Percentiles rank a stretch among this genome's conserved stretches.
Conservation (phyloP, 2,888 invertebrate genomes). For the Mythimna lalbum region DNA sequence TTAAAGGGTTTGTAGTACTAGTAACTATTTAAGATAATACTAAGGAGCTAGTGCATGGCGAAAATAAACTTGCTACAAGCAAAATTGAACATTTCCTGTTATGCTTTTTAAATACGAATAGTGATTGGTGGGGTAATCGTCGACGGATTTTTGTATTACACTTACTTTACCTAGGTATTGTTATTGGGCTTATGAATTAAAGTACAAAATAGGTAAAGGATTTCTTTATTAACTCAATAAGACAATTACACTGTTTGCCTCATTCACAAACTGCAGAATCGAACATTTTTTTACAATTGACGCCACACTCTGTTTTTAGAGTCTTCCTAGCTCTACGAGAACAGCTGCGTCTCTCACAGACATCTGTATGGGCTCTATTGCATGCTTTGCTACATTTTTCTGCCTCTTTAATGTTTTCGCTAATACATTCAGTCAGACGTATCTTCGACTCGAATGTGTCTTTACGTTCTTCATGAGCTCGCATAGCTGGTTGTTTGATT, state of each 20-base stretch:
- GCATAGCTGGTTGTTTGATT: neutral
- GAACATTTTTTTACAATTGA: conserved; percentile 41
- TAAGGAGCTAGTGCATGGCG: too few species aligned
- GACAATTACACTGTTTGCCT: neutral
- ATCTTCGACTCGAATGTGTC: neutral
- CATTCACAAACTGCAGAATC: conserved; percentile 16
- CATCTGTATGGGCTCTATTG: conserved; percentile 24
- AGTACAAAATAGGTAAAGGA: neutral
- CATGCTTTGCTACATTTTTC: conserved; percentile 34
- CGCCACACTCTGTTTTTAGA: conserved; percentile 30
- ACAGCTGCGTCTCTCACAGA: conserved; percentile 32
- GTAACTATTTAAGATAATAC: too few species aligned
- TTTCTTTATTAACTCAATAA: conserved; percentile 9
- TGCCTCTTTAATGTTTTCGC: neutral
- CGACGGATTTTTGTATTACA: too few species aligned
- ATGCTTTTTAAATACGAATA: too few species aligned
- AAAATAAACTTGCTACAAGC: too few species aligned
- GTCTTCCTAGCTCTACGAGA: conserved; percentile 26
- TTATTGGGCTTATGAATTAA: too few species aligned
- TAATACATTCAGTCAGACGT: conserved; percentile 13
- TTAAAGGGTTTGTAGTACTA: too few species aligned
- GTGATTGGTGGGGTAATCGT: too few species aligned
- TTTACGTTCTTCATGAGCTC: conserved; percentile 1
- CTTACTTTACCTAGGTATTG: too few species aligned
- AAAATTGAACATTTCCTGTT: too few species aligned